A percentile compares a stretch with the other conserved stretches of the same genome.
Evolutionary conservation across 2,113 vertebrate species (phyloP).

Genomic region (Colius striatus): DNA sequence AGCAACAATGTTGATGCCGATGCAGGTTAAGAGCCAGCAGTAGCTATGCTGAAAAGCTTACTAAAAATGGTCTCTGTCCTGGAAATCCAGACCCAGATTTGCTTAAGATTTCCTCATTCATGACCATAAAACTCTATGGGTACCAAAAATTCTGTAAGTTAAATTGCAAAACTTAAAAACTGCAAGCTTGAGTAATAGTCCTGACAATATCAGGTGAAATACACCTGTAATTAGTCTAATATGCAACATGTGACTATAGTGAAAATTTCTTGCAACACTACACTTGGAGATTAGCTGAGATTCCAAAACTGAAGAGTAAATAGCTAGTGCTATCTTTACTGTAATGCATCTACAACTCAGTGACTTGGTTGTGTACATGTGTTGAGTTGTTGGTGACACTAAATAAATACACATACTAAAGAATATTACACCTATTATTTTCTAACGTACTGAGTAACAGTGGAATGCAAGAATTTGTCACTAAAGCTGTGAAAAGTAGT

Average conservation of each 20-base stretch:
- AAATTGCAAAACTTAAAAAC: neutral
- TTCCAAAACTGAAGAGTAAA: neutral
- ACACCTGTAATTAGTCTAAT: neutral
- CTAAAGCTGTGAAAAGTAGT: neutral
- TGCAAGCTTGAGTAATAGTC: neutral
- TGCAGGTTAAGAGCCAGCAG: neutral
- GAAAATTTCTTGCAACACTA: neutral
- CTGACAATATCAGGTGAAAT: no score
- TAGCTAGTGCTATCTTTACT: neutral
- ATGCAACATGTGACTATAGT: neutral
- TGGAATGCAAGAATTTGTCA: neutral
- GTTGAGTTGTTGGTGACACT: neutral
- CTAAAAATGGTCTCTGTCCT: neutral
- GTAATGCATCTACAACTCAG: neutral
- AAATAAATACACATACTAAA: neutral
- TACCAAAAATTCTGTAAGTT: neutral
- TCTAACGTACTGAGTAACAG: neutral
- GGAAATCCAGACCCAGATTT: neutral
- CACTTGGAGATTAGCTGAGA: neutral
- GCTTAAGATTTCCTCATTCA: neutral
- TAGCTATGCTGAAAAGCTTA: neutral
- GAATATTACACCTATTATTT: neutral
- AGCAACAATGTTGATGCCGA: neutral
- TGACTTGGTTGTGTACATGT: neutral
- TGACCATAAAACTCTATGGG: neutral